Conservation (phyloP, 2,888 invertebrate species). For the Ichneumoninae sp. region DNA sequence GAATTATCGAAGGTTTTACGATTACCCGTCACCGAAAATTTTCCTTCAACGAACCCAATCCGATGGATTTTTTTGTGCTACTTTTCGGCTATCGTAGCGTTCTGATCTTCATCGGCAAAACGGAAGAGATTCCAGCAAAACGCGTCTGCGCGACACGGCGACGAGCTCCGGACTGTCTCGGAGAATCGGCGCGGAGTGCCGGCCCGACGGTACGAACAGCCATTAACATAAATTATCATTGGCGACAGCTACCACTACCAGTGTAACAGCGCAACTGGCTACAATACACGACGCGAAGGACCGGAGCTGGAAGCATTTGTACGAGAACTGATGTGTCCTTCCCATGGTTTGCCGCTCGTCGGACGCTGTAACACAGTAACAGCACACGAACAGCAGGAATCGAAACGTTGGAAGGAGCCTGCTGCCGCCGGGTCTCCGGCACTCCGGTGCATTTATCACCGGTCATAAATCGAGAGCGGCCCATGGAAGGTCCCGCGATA, state of each 20-base stretch:
- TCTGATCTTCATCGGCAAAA: background rate
- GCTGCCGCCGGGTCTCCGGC: conserved; percentile 52
- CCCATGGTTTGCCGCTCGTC: conserved; percentile 31
- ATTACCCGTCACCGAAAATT: background rate
- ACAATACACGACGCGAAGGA: conserved; percentile 61
- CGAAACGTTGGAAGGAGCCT: conserved; percentile 51
- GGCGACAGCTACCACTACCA: conserved; percentile 85
- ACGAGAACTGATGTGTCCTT: conserved; percentile 32
- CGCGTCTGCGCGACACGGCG: conserved; percentile 79
- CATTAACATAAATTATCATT: conserved; percentile 86
- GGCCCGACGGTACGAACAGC: conserved; percentile 79
- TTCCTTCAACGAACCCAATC: background rate
- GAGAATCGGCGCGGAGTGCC: conserved; percentile 69
- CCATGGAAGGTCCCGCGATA: conserved; percentile 52
- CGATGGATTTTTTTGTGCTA: too few relatives aligned
- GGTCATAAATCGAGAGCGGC: conserved; percentile 63
- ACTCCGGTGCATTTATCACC: conserved; percentile 52
- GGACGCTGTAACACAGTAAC: conserved; percentile 22
- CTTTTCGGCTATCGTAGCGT: background rate
- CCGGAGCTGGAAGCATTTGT: conserved; percentile 28
- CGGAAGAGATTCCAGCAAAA: conserved; percentile 14
- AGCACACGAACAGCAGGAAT: conserved; percentile 40
- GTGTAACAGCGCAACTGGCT: conserved; percentile 66
- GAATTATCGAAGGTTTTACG: background rate
- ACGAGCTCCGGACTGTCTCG: conserved; percentile 81